These are phyloP conservation scores for Botia kubotai DNA, from an alignment of 2,797 vertebrate species.

Conservation along the genomic window DNA sequence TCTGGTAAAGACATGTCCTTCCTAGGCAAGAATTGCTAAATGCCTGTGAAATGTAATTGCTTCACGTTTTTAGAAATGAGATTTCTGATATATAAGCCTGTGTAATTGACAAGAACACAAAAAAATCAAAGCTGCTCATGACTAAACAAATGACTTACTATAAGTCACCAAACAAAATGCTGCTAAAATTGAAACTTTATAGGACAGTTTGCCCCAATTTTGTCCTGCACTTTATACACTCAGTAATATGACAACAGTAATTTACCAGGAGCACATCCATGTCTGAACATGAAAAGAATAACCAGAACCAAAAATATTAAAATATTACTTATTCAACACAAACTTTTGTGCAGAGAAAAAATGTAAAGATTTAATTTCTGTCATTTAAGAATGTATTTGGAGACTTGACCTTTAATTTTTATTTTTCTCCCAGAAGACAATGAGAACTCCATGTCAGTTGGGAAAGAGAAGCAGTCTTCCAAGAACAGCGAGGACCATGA, in stretches of 20 bases:
- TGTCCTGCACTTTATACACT: neutral
- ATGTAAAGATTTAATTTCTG: neutral
- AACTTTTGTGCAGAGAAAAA: neutral
- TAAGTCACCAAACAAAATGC: constrained; percentile 3
- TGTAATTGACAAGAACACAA: neutral
- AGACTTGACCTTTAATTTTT: neutral
- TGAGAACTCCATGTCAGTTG: constrained; percentile 92
- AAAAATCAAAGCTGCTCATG: neutral
- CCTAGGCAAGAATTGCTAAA: constrained; percentile 12
- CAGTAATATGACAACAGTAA: neutral
- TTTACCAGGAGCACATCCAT: constrained; percentile 3
- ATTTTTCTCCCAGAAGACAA: constrained; percentile 83
- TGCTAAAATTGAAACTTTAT: constrained; percentile 9
- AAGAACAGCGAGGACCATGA: constrained; percentile 92
- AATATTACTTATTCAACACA: neutral
- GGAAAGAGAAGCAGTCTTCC: constrained; percentile 90
- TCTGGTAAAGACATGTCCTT: constrained; percentile 4
- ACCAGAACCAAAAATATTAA: neutral
- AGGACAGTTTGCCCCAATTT: constrained; percentile 2
- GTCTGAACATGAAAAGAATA: neutral
- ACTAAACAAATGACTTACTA: constrained; percentile 1
- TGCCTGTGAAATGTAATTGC: neutral
- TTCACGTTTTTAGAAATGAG: neutral
- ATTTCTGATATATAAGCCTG: neutral
- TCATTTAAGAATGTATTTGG: neutral